Evolutionary conservation across 2,888 invertebrate species (phyloP).

Genomic region (Cheilosia scutellata): DNA sequence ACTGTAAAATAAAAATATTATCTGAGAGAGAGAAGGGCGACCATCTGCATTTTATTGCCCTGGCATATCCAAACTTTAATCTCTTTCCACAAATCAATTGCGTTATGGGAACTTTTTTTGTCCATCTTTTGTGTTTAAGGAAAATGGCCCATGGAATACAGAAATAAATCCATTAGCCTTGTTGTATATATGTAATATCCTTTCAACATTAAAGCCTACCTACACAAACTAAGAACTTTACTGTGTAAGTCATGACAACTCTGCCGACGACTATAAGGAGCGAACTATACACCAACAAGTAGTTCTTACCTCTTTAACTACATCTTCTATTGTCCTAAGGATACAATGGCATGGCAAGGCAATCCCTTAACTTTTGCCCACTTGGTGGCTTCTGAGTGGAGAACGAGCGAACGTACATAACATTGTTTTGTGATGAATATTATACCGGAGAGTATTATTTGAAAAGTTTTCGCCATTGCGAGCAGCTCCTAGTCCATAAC

Average conservation of each 20-base stretch:
- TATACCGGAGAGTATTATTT: conserved; percentile 68
- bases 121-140: background rate
- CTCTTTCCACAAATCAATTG: conserved; percentile 42
- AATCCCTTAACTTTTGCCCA: conserved; percentile 11
- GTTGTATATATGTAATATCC: conserved; percentile 16
- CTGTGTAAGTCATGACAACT: conserved; percentile 32
- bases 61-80: conserved; percentile 17
- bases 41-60: conserved; percentile 41
- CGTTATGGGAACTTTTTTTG: conserved; percentile 4
- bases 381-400: background rate
- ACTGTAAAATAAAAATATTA: conserved; percentile 14
- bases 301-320: background rate
- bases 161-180: conserved; percentile 61
- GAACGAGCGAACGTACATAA: conserved; percentile 9
- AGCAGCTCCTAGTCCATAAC: conserved; percentile 38
- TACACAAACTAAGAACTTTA: conserved; percentile 59
- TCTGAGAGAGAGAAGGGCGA: background rate
- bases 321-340: conserved; percentile 39
- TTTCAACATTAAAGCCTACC: conserved; percentile 42
- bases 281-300: conserved; percentile 15
- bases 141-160: background rate
- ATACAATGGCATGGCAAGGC: conserved; percentile 21
- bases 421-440: conserved; percentile 65
- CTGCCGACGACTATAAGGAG: background rate
- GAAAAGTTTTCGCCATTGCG: conserved; percentile 66